Base-by-base conservation (phyloP, 2,113 vertebrate genomes). In the Pycnonotus jocosus region DNA sequence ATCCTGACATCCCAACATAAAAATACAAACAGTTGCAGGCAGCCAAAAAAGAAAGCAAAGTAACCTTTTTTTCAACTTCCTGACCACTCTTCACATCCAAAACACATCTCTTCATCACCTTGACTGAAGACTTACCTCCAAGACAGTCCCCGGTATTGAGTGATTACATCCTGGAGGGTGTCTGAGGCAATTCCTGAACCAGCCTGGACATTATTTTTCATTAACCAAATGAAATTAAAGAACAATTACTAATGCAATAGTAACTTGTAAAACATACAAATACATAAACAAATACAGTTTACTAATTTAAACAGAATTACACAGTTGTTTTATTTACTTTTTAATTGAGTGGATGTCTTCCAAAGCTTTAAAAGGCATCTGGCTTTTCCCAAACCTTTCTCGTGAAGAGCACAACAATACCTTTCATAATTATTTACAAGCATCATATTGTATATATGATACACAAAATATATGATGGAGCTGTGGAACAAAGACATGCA, bases 141-240 rank as follows among this genome's bases (percentile, higher is more conserved):
- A 23, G 99, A 99, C 44, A 99, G 95, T 30, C 99, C 99, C 15
- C 99, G 97, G 92, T 99, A 99, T 78, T 99, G 82, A 9, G 90
- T 98, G 17, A 31, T 10, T 54, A 99, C 91, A 72, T 98, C 97
- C 12, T 96, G 54, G 21, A 99, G 93, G 54, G 98, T 97, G 51
- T 98, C 86, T 38, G 98, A 98, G 10, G 98, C 98, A 77, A 98
- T 98, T 81, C 98, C 99, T 93, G 98, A 98, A 81, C 96, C 99
- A 90, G 99, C 99, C 99, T 99, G 92, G 65, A 94, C 44, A 51
- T 92, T 31, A 94, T 94, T 88, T 96, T 60, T 44, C 86, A 93
- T 25, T 58, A 80, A 40, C 15, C 60, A 81, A 83, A 93, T 35
- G 6, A 91, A 95, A 81, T 88, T 45, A 89, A 89, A 79, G 25